Base-by-base conservation (phyloP, 2,888 invertebrate genomes). In the Coelopa pilipes region DNA sequence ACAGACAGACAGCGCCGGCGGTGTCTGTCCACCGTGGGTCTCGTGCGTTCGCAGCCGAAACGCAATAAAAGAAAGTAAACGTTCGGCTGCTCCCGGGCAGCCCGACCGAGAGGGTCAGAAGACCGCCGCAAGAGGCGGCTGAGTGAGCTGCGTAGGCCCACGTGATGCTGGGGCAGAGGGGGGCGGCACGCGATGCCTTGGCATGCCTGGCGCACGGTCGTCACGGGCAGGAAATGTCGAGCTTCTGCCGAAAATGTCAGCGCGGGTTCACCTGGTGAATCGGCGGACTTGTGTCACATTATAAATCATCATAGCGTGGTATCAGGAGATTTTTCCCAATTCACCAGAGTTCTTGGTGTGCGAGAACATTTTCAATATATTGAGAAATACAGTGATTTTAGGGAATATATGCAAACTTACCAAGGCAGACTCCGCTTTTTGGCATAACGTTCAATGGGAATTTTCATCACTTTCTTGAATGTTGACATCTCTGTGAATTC, bases 51-150 rank as follows among this genome's bases (percentile, higher is more conserved):
- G 34, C 55, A 55, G 68, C 53, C 45, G 53, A 68, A 68, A 53
- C 68, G 68, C 68, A 55, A 68, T 53, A 55, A 68, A 68, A 53
- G 68, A 68, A 68, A 68, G 68, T 68, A 55, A 15, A 50, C 34
- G 34, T 34, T 55, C 45, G 15, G 13, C 24, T 45, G n/a, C 53
- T 24, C 50, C 10, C n/a, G 68, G 50, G 34, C 17, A 21, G 19
- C 21, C 24, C 34, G 13, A n/a, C 47, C 47, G 55, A 55, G 24
- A 68, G 34, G 68, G 68, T 68, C 68, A 21, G 55, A 55, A 9
- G 12, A 21, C 50, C 53, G 50, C n/a, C 24, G 50, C 34, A 24
- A 34, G 45, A 55, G 24, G 55, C 34, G 68, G 55, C 55, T 53
- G 45, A 55, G 55, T 34, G 17, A 68, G 55, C 55, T 68, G 68